Percentiles rank a stretch among this genome's conserved stretches.
Conservation (phyloP, 2,113 vertebrate species). For the Australoheros scitulus region DNA sequence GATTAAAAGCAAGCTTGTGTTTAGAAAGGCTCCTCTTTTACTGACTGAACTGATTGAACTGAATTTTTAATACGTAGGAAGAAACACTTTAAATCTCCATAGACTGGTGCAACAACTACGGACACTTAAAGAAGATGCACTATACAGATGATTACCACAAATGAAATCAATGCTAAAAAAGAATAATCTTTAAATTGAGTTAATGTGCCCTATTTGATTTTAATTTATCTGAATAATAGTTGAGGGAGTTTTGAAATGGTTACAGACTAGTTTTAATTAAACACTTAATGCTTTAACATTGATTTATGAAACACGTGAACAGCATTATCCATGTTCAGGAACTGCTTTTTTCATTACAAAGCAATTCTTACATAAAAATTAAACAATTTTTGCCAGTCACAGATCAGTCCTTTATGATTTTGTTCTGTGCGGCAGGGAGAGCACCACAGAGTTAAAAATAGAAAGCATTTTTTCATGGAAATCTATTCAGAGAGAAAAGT, state of each 20-base stretch:
- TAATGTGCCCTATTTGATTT: background rate
- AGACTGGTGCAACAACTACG: background rate
- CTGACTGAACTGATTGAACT: background rate
- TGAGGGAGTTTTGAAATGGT: background rate
- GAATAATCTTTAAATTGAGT: background rate
- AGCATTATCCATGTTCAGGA: slow-evolving; percentile 1
- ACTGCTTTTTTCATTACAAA: background rate
- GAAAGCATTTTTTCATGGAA: slow-evolving; percentile 29
- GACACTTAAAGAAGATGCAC: background rate
- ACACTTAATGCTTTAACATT: background rate
- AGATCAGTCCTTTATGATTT: too few species aligned
- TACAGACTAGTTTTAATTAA: background rate
- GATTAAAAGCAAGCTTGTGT: background rate
- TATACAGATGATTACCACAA: background rate
- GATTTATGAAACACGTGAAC: background rate
- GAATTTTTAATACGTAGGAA: background rate
- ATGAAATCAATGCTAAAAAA: background rate
- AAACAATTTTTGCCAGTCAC: background rate
- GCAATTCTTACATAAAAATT: background rate
- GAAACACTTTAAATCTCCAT: background rate
- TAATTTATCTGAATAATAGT: background rate
- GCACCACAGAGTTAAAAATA: background rate
- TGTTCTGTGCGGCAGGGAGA: background rate
- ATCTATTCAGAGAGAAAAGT: slow-evolving; percentile 14
- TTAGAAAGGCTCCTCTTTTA: background rate